phyloP scores from a whole-genome alignment of 2,888 invertebrate genomes.

The Smittia aterrima region DNA sequence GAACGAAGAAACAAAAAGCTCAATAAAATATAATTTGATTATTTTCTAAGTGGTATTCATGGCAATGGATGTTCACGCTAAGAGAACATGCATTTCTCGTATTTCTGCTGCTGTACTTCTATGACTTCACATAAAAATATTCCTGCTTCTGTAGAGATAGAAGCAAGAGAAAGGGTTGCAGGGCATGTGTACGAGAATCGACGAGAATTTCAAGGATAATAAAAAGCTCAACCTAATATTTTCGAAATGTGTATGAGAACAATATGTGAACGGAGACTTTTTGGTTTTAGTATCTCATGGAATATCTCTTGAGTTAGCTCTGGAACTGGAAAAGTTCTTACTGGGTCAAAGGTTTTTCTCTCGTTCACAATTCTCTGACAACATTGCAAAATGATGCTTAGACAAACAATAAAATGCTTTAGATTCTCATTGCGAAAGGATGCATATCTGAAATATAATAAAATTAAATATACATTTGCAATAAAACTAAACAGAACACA shows the following conservation, averaged over 20 bases:
- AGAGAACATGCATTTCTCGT: background rate
- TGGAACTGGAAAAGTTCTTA: too few relatives aligned
- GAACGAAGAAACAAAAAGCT: conserved; percentile 4
- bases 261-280: background rate
- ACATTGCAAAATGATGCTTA: background rate
- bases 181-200: background rate
- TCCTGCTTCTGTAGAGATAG: background rate
- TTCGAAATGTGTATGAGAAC: background rate
- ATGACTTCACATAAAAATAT: background rate
- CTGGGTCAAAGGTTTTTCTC: too few relatives aligned
- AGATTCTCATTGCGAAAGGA: background rate
- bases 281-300: too few relatives aligned
- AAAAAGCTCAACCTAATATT: conserved; percentile 35
- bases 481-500: conserved; percentile 14
- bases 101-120: conserved; percentile 6
- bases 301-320: too few relatives aligned
- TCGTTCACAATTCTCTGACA: background rate
- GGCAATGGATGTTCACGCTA: conserved; percentile 5
- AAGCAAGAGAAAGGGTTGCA: background rate
- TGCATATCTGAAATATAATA: background rate
- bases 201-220: conserved; percentile 17
- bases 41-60: conserved; percentile 37
- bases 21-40: conserved; percentile 41
- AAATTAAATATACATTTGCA: conserved; percentile 30
- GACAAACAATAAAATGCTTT: background rate